Base-by-base conservation (phyloP, 2,113 vertebrate species). In the Halichoerus grypus region DNA sequence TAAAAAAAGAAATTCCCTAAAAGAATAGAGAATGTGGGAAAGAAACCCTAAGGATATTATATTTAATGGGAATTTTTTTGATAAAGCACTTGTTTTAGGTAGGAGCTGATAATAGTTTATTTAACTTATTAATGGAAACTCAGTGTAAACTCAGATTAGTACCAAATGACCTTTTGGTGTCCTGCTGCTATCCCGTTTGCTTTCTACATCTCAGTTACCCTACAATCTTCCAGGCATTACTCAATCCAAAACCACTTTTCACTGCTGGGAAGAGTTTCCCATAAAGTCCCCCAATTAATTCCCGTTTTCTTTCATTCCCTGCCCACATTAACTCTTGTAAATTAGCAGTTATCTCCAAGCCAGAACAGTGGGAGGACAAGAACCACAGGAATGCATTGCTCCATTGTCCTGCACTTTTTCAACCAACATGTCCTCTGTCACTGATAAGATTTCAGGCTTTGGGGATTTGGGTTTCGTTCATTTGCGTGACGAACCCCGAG, bases 181-280 rank as follows among this genome's bases (percentile, higher is more conserved):
- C 33, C n/a, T 53, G 39, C 21, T 4, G 31, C 26, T 82, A 1
- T 59, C 19, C 1, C 0, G 1, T 76, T 93, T 91, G 13, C 33
- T 87, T 86, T 94, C 53, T 80, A 31, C 31, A 21, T 65, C 33
- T 88, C 15, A 31, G 21, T 53, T 76, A 49, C 24, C 11, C 51
- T 82, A 21, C 26, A 39, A n/a, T 83, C 31, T 65, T 83, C 46
- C 4, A 36, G 18, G 46, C 24, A 53, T 83, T 87, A 36, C 69
- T 97, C 46, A 92, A 63, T 79, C n/a, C 28, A 59, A 96, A 95
- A 71, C 28, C 49, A 84, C 55, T 84, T 93, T 81, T 93, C 51
- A 57, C 19, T 53, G 36, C 77, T 61, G 28, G 57, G 76, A 91
- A 95, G 51, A 81, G 5, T 91, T 95, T 96, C 49, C 87, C 16